Base-by-base conservation (phyloP, 2,888 invertebrate species). In the Eupithecia subumbrata region DNA sequence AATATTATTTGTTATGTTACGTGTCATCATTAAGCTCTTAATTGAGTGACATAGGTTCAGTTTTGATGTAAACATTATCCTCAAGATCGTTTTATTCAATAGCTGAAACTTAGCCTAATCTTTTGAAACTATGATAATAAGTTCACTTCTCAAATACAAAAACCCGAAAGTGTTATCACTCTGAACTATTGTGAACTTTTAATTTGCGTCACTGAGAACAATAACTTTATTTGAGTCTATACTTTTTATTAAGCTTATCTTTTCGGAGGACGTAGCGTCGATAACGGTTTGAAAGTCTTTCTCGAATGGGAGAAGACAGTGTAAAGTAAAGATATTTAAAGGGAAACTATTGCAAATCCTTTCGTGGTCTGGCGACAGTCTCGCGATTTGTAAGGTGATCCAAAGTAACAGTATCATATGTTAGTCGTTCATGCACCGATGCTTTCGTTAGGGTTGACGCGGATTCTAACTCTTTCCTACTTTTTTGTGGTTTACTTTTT, bases 1-100 rank as follows among this genome's bases (percentile, higher is more conserved):
- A 94, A 92, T 90, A 91, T 92, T 91, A 82, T 89, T 89, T 89
- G 85, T 88, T 89, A 84, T 83, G 74, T 60, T 74, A 72, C 69
- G 76, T 76, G 75, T 72, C 72, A 69, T 68, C 78, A 71, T 72
- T 78, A 76, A 67, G 68, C 45, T 75, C 56, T 63, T 78, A 71
- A 79, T 78, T 78, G 43, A 79, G 78, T 77, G 9, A n/a, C 11
- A 52, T 12, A 22, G 30, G 14, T 63, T 69, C 71, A 48, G 48
- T 56, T 75, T 73, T 16, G 45, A 63, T 66, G 68, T 68, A 74
- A 75, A 75, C 69, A 75, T 63, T 69, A 48, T 48, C 60, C 25
- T 60, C 14, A 25, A 25, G 25, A 60, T 60, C 14, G 12, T 25
- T 60, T 14, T 5, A 60, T 14, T 5, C 25, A 60, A 60, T 25